These are phyloP conservation scores for Piscicola geometra DNA, from an alignment of 2,888 invertebrate species.

Conservation along the genomic window DNA sequence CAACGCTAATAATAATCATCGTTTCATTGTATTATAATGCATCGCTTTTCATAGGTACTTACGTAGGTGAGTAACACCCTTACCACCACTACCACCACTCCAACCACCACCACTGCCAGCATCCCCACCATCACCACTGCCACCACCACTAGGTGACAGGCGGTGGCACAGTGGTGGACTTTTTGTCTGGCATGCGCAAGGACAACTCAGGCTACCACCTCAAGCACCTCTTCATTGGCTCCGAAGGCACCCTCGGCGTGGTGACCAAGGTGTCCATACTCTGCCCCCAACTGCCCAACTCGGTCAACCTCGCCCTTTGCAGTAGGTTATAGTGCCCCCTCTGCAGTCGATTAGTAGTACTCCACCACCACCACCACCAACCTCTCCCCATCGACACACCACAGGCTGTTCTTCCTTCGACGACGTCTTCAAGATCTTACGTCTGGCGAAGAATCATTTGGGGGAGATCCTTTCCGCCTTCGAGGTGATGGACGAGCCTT, in stretches of 20 bases:
- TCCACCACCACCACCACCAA: too few relatives aligned
- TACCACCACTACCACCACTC: too few relatives aligned
- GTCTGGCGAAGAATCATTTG: constrained; percentile 69
- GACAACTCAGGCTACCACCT: constrained; percentile 96
- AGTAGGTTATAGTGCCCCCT: neutral
- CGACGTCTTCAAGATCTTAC: constrained; percentile 70
- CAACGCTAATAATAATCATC: too few relatives aligned
- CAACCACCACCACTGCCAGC: too few relatives aligned
- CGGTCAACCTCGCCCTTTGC: constrained; percentile 81
- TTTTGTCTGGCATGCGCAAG: constrained; percentile 79
- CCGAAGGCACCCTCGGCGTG: constrained; percentile 91
- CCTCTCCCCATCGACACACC: too few relatives aligned
- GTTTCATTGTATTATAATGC: too few relatives aligned
- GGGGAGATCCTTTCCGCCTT: constrained; percentile 90
- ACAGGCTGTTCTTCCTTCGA: constrained; percentile 75
- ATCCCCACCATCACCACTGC: too few relatives aligned
- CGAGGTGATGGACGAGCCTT: constrained; percentile 80
- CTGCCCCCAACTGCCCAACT: constrained; percentile 77
- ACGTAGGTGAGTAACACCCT: neutral
- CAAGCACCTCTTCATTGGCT: constrained; percentile 92
- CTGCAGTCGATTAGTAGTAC: neutral
- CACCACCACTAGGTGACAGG: constrained; percentile 51
- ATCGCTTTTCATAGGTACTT: too few relatives aligned
- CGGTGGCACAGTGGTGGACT: constrained; percentile 67
- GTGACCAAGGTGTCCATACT: constrained; percentile 86